Evolutionary conservation across 2,888 invertebrate genomes (phyloP).

Genomic region (Notodonta ziczac): DNA sequence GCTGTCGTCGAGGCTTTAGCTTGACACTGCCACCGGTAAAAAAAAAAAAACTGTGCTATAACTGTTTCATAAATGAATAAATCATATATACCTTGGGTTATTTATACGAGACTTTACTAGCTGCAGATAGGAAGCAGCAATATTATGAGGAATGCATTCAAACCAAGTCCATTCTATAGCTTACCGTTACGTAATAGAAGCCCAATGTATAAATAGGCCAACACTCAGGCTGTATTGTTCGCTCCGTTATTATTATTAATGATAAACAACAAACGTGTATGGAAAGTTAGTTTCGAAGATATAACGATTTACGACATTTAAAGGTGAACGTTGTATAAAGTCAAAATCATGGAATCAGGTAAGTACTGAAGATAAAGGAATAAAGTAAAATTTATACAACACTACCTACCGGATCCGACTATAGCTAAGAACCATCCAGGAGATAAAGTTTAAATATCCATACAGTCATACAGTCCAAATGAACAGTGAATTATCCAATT

Average conservation of each 20-base stretch:
- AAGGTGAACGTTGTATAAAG: neutral
- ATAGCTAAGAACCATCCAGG: too few relatives aligned
- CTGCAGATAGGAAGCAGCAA: slow-evolving; percentile 8
- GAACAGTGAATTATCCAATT: slow-evolving; percentile 24
- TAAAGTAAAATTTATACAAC: too few relatives aligned
- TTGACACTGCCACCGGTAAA: too few relatives aligned
- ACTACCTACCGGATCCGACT: too few relatives aligned
- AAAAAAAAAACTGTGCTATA: too few relatives aligned
- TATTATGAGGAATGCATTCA: slow-evolving; percentile 4
- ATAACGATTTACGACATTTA: slow-evolving; percentile 23
- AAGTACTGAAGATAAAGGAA: too few relatives aligned
- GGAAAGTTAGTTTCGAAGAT: slow-evolving; percentile 50
- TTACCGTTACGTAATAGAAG: slow-evolving; percentile 50
- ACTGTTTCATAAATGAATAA: too few relatives aligned
- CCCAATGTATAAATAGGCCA: slow-evolving; percentile 64
- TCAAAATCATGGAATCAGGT: too few relatives aligned
- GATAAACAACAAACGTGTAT: slow-evolving; percentile 59
- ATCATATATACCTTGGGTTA: too few relatives aligned
- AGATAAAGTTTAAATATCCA: slow-evolving; percentile 1
- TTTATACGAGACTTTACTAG: too few relatives aligned
- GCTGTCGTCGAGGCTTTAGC: too few relatives aligned
- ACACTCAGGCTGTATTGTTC: slow-evolving; percentile 72
- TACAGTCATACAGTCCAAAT: slow-evolving; percentile 17
- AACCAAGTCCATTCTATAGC: slow-evolving; percentile 13
- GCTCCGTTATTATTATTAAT: slow-evolving; percentile 78